Base-by-base conservation (phyloP, 37 sponge, comb jelly and placozoan species). In the Halisarca cf. caerulea region DNA sequence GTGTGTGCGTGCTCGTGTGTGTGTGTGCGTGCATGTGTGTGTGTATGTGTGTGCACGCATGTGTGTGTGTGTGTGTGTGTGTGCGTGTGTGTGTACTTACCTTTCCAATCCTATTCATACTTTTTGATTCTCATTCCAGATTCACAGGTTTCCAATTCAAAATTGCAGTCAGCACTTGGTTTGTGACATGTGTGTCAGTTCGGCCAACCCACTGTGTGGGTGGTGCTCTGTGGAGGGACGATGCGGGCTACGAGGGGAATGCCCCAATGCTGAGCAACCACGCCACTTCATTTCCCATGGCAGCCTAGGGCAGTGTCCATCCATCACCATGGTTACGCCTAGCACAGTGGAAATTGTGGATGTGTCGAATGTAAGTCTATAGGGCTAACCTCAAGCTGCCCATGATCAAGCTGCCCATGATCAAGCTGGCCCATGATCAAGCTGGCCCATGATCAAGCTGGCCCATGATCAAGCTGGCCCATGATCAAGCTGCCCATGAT, bases 1-100 rank as follows among this genome's bases (percentile, higher is more conserved):
- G 83, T 62, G 69, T 44, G 66, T 82, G 83, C 36, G 83, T 80
- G 59, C 15, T 30, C 15, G 59, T 55, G 80, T 80, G 80, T 80
- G 80, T 15, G 58, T 30, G 80, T 54, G 58, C 54, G 80, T 80
- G 36, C 23, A 8, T 55, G 59, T 80, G 80, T 55, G 58, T 54
- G 80, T 59, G 69, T 68, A 33, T 68, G 69, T 25, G 69, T 68
- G 34, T 30, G 35, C 2, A 3, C 35, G 33, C 28, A 33, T 3
- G 5, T 68, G 33, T 68, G 69, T 25, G 5, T 68, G 69, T 68
- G 33, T 68, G 32, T 38, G 1, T 40, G 1, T 17, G 15, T 28
- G 55, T 45, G 33, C 28, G 27, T 79, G 55, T n/a, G n/a, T n/a
- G n/a, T n/a, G n/a, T n/a, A n/a, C n/a, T n/a, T n/a, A n/a, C n/a